Conservation (phyloP, 1,140 invertebrate genomes). For the Pachypeltis micranthus region DNA sequence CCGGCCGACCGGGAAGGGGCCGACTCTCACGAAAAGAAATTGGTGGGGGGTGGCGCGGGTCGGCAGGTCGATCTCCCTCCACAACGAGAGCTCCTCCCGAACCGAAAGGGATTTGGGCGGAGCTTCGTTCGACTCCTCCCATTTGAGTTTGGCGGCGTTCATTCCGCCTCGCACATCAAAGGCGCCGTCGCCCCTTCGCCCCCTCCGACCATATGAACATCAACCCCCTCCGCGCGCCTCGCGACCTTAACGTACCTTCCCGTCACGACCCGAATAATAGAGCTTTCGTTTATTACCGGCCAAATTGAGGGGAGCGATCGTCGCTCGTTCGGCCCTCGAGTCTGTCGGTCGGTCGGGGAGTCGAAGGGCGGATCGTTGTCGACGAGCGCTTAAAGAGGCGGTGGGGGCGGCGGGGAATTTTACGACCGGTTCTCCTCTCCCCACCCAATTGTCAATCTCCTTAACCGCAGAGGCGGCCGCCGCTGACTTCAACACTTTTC, state of each 20-base stretch:
- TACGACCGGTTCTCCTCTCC: conserved; percentile 6
- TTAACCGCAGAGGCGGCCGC: conserved; percentile 10
- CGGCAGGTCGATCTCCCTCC: too few species aligned
- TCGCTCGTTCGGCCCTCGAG: too few species aligned
- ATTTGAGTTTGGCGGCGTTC: too few species aligned
- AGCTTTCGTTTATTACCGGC: conserved; percentile 15
- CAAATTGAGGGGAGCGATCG: conserved; percentile 13
- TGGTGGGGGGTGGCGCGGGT: too few species aligned
- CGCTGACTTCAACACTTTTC: conserved; percentile 9
- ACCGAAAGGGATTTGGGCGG: not conserved
- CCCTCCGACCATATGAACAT: not conserved
- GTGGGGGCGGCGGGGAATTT: too few species aligned
- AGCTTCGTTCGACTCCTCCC: too few species aligned
- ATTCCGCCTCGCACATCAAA: not conserved
- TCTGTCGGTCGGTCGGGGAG: too few species aligned
- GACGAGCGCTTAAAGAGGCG: too few species aligned
- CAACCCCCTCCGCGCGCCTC: not conserved
- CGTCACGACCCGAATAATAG: conserved; percentile 4
- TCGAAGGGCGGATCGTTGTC: too few species aligned
- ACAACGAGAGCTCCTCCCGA: not conserved
- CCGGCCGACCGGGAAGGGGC: too few species aligned
- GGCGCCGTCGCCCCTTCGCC: not conserved
- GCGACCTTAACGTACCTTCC: not conserved
- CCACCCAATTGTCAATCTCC: conserved; percentile 12
- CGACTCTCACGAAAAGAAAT: too few species aligned